A percentile compares a stretch with the other conserved stretches of the same genome.
phyloP scores from a whole-genome alignment of 2,888 invertebrate species.

The Gasteruption jaculator region DNA sequence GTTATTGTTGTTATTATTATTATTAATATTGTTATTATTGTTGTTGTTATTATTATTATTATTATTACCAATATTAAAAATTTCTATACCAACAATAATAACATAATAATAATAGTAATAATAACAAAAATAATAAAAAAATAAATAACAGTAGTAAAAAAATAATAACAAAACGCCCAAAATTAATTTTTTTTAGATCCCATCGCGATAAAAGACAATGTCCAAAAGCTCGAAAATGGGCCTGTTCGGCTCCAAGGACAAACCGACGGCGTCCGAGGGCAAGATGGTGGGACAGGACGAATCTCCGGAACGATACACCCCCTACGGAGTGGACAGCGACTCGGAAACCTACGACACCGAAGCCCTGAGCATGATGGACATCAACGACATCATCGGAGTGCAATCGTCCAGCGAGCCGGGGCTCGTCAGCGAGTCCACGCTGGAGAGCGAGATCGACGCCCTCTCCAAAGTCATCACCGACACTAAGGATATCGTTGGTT shows the following conservation, averaged over 20 bases:
- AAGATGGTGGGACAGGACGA: conserved; percentile 23
- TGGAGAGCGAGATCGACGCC: conserved; percentile 45
- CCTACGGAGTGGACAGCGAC: conserved; percentile 38
- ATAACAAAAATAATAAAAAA: no score
- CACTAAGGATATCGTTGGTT: conserved; percentile 25
- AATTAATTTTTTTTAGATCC: no score
- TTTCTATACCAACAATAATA: no score
- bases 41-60: no score
- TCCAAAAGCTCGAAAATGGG: conserved; percentile 40
- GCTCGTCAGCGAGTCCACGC: conserved; percentile 39
- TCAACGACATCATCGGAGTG: conserved; percentile 40
- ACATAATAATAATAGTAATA: no score
- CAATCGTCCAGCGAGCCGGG: conserved; percentile 32
- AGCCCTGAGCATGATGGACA: conserved; percentile 41
- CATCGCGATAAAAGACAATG: no score
- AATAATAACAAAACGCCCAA: no score
- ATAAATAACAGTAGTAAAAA: no score
- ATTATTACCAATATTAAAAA: no score
- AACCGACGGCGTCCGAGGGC: conserved; percentile 25
- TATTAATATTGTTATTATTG: no score
- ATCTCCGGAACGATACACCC: conserved; percentile 29
- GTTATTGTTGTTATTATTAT: no score
- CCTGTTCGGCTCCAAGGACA: conserved; percentile 41
- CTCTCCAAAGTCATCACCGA: conserved; percentile 44
- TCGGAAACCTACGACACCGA: conserved; percentile 39